Conservation (phyloP, 2,888 invertebrate genomes). For the Chloromyia formosa region DNA sequence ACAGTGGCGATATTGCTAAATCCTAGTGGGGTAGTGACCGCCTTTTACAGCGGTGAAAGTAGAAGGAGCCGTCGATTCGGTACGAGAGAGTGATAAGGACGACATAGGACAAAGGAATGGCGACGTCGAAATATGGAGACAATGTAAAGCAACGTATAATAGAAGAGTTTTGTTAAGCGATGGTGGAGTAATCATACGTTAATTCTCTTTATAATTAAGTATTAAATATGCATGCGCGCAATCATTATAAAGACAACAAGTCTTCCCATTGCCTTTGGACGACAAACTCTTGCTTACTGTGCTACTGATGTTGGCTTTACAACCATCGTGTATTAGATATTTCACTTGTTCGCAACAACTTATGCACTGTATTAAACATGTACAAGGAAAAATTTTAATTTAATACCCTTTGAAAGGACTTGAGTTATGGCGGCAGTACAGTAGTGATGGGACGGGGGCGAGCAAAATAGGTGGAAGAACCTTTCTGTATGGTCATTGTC, state of each 20-base stretch:
- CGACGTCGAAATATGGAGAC: conserved; percentile 41
- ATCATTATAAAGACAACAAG: conserved; percentile 51
- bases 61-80: not conserved
- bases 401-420: conserved; percentile 40
- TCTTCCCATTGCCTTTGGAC: conserved; percentile 37
- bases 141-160: conserved; percentile 48
- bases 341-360: conserved; percentile 23
- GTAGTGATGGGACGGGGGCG: not conserved
- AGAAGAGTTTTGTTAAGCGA: conserved; percentile 48
- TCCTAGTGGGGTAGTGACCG: conserved; percentile 28
- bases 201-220: conserved; percentile 52
- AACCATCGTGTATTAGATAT: not conserved
- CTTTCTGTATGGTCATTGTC: not conserved
- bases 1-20: not conserved
- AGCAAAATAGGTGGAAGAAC: not conserved
- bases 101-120: not conserved
- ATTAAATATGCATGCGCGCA: conserved; percentile 52
- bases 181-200: conserved; percentile 50
- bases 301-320: conserved; percentile 26
- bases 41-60: not conserved
- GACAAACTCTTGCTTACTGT: not conserved
- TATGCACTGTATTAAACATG: conserved; percentile 40
- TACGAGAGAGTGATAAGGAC: not conserved
- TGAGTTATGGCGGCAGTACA: not conserved
- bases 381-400: conserved; percentile 44